These are phyloP conservation scores for Engystomops pustulosus DNA, from an alignment of 2,113 vertebrate genomes.

Conservation along the genomic window DNA sequence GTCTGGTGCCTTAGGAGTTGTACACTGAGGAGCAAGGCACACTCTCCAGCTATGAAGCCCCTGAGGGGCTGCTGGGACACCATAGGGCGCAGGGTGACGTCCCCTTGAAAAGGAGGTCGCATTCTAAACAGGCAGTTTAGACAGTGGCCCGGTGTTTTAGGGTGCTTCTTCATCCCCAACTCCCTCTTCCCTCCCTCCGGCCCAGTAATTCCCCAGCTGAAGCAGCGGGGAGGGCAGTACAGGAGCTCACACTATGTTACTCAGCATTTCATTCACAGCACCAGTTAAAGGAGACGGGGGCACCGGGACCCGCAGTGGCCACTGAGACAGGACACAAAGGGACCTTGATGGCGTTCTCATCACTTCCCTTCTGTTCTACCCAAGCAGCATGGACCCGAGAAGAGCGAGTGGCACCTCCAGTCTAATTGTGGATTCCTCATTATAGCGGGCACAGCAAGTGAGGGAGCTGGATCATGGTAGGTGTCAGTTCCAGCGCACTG, in stretches of 20 bases:
- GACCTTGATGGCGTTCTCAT: neutral
- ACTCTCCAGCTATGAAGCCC: neutral
- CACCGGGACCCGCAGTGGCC: constrained; percentile 29
- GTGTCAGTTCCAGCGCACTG: constrained; percentile 17
- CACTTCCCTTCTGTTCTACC: neutral
- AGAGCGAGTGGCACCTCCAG: constrained; percentile 22
- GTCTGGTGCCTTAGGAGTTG: too few relatives aligned
- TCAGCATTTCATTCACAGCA: constrained; percentile 54
- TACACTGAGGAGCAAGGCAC: too few relatives aligned
- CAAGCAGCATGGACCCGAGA: constrained; percentile 31
- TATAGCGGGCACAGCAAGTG: constrained; percentile 14
- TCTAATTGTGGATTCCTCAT: neutral
- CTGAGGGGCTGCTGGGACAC: neutral
- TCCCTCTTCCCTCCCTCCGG: constrained; percentile 25
- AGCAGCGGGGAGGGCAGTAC: constrained; percentile 56
- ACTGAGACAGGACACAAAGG: constrained; percentile 40
- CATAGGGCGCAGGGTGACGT: neutral
- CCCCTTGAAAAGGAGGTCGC: neutral
- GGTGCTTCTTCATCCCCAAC: constrained; percentile 27
- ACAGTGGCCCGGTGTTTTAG: neutral
- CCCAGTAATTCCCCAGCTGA: constrained; percentile 51
- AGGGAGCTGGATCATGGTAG: constrained; percentile 52
- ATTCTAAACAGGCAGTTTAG: neutral
- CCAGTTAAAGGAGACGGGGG: constrained; percentile 34
- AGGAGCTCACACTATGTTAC: constrained; percentile 51